Evolutionary conservation across 2,888 invertebrate genomes (phyloP).

Genomic region (Dicyrtomina minuta): DNA sequence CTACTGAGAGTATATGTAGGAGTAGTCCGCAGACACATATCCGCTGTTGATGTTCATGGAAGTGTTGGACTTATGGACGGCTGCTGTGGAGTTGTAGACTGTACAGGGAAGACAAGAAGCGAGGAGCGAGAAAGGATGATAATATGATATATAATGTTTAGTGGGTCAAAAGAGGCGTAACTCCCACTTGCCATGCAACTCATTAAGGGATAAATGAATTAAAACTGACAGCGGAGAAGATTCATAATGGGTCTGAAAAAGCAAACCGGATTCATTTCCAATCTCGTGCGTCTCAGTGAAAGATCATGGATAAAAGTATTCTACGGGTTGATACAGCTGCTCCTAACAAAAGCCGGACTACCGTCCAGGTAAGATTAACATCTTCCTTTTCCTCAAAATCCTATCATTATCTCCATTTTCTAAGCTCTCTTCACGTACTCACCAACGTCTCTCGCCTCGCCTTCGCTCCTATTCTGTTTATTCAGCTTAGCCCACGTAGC

Average conservation of each 20-base stretch:
- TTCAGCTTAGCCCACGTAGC: too few relatives aligned
- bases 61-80: too few relatives aligned
- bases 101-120: too few relatives aligned
- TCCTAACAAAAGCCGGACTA: neutral
- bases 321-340: constrained; percentile 25
- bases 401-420: neutral
- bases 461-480: too few relatives aligned
- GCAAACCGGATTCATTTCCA: constrained; percentile 24
- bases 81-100: too few relatives aligned
- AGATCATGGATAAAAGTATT: constrained; percentile 32
- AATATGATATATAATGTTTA: too few relatives aligned
- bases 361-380: constrained; percentile 30
- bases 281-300: constrained; percentile 26
- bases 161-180: constrained; percentile 28
- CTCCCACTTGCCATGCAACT: constrained; percentile 23
- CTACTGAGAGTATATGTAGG: too few relatives aligned
- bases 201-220: constrained; percentile 35
- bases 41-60: too few relatives aligned
- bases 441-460: too few relatives aligned
- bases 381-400: constrained; percentile 6
- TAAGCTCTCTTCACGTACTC: neutral
- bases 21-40: too few relatives aligned
- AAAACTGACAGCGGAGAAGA: constrained; percentile 36
- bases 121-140: too few relatives aligned
- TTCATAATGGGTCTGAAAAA: constrained; percentile 29